Base-by-base conservation (phyloP, 2,888 invertebrate species). In the Eristalis arbustorum region DNA sequence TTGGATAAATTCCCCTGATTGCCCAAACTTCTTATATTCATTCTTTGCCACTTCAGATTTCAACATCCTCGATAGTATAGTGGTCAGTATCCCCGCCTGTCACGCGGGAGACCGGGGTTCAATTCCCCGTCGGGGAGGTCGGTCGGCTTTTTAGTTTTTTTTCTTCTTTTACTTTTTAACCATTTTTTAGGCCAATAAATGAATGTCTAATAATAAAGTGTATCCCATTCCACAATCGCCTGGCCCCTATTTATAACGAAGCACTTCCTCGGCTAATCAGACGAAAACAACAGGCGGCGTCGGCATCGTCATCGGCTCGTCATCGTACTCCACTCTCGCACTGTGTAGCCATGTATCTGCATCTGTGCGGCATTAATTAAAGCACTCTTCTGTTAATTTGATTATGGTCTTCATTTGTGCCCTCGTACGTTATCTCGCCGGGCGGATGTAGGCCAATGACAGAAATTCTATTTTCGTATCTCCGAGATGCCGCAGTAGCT, bases 81-180 rank as follows among this genome's bases (percentile, higher is more conserved):
- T 91, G 91, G 91, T 91, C 84, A 90, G 91, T 91, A 91, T 91
- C 91, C 90, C 91, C 91, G 91, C 91, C 91, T 91, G 91, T 91
- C 91, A 91, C 91, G 91, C 91, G 91, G 91, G 91, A 91, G 91
- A 91, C 91, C 91, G 91, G 91, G 91, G 91, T 91, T 91, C 91
- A 91, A 91, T 91, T 91, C 91, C 91, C 91, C 91, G 91, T 91
- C 91, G 91, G 91, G 91, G 91, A 91, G 90, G 68, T 64, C 4
- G 78, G 67, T 84, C 74, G 0, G 18, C 56, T 11, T 25, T 13
- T 18, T 37, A n/a, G n/a, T n/a, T n/a, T 71, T 78, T 74, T 87
- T 88, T 83, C 66, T 71, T 75, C 62, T 25, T 31, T 64, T 61
- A 61, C 56, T 42, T 6, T 5, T 6, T 1, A n/a, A 31, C 31